A percentile compares a stretch with the other conserved stretches of the same genome.
phyloP scores from a whole-genome alignment of 2,797 vertebrate species.

The Urosaurus nigricauda region DNA sequence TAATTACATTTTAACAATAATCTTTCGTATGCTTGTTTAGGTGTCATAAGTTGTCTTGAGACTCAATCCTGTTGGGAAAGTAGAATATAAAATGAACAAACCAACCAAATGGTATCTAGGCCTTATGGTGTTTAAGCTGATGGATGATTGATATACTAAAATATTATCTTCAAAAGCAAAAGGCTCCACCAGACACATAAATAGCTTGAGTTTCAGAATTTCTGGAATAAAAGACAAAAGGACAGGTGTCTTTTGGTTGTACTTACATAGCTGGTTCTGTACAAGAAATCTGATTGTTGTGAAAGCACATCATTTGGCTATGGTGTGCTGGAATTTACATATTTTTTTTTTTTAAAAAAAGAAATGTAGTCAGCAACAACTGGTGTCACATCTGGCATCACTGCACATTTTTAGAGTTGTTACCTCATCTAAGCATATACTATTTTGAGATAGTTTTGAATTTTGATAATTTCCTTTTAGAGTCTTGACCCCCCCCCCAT shows the following conservation, averaged over 20 bases:
- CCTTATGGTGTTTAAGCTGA: conserved; percentile 59
- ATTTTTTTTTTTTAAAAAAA: conserved; percentile 33
- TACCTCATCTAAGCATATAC: conserved; percentile 50
- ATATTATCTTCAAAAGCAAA: conserved; percentile 71
- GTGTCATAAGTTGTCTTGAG: too few species aligned
- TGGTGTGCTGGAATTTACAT: conserved; percentile 51
- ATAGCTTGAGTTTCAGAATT: conserved; percentile 69
- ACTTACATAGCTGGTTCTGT: conserved; percentile 67
- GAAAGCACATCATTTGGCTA: conserved; percentile 51
- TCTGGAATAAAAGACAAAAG: conserved; percentile 62
- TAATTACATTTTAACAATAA: too few species aligned
- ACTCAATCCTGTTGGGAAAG: too few species aligned
- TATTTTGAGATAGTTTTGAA: conserved; percentile 41
- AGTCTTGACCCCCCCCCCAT: neutral
- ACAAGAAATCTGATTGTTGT: conserved; percentile 48
- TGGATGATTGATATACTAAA: conserved; percentile 74
- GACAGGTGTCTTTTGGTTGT: conserved; percentile 72
- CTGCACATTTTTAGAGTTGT: conserved; percentile 61
- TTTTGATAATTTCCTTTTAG: conserved; percentile 12
- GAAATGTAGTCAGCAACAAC: conserved; percentile 50
- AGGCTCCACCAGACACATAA: conserved; percentile 65
- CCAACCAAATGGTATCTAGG: conserved; percentile 43
- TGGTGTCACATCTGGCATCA: conserved; percentile 61
- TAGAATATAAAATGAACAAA: too few species aligned
- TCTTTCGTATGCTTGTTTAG: too few species aligned